Percentiles rank a stretch among this genome's conserved stretches.
Conservation (phyloP, 2,113 vertebrate species). For the Sylvia atricapilla region DNA sequence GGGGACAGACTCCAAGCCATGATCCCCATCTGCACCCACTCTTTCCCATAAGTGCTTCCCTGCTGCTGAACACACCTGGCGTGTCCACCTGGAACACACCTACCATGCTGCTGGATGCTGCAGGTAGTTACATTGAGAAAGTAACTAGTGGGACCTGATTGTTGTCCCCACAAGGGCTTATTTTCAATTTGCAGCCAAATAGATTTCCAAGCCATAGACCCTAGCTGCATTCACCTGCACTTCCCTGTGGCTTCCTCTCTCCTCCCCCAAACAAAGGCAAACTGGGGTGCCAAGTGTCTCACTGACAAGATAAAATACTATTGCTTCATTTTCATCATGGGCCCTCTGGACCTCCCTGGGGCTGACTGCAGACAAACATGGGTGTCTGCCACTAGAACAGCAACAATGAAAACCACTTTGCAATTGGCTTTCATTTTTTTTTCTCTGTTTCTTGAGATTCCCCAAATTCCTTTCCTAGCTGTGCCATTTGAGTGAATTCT, state of each 20-base stretch:
- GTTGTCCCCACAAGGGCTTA: constrained; percentile 73
- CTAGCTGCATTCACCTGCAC: constrained; percentile 32
- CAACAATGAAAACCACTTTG: not conserved
- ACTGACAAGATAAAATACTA: constrained; percentile 24
- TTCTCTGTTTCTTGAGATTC: not conserved
- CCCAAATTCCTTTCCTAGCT: not conserved
- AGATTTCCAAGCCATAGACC: constrained; percentile 72
- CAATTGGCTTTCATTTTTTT: constrained; percentile 32
- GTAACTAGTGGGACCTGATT: constrained; percentile 62
- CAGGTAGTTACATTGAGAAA: constrained; percentile 55
- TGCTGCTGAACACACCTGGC: constrained; percentile 59
- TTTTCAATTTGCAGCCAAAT: constrained; percentile 72
- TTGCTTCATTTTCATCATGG: not conserved
- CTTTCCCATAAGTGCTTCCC: constrained; percentile 65
- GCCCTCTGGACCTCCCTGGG: constrained; percentile 24
- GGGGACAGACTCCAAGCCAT: constrained; percentile 15
- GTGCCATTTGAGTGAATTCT: constrained; percentile 42
- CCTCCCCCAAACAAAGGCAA: constrained; percentile 6
- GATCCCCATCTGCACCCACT: not conserved
- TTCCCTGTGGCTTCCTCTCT: constrained; percentile 20
- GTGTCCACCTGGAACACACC: constrained; percentile 58
- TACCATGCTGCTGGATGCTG: constrained; percentile 64
- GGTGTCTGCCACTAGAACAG: not conserved
- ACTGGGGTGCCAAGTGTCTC: constrained; percentile 37
- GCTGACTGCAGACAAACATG: constrained; percentile 19